Conservation (phyloP, 2,888 invertebrate genomes). For the Tenodera sinensis region DNA sequence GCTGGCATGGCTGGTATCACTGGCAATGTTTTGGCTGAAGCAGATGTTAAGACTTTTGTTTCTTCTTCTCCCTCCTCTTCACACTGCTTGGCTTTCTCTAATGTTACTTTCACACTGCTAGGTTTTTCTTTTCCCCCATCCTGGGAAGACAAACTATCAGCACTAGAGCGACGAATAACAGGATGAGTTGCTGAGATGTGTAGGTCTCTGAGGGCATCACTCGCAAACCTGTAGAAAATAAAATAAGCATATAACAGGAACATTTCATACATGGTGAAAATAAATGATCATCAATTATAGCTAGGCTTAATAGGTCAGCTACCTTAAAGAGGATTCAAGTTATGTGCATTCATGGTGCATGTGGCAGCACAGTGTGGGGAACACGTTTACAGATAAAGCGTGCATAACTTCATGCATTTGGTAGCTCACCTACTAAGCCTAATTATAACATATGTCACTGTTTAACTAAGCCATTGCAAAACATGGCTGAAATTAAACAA, state of each 20-base stretch:
- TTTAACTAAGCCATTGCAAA: too few species aligned
- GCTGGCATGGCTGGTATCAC: too few species aligned
- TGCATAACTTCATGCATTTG: too few species aligned
- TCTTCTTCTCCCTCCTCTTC: background rate
- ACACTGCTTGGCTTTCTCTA: background rate
- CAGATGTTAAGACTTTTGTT: background rate
- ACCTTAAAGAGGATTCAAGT: too few species aligned
- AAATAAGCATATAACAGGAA: background rate
- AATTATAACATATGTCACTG: too few species aligned
- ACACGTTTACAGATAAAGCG: too few species aligned
- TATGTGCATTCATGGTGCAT: too few species aligned
- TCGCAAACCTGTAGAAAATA: background rate
- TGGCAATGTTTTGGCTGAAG: background rate
- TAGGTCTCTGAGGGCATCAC: background rate
- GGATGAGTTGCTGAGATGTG: background rate
- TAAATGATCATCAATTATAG: too few species aligned
- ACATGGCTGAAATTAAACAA: too few species aligned
- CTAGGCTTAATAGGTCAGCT: too few species aligned
- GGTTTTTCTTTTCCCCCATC: background rate
- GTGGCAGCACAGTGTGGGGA: too few species aligned
- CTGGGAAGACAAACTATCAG: background rate
- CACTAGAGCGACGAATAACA: background rate
- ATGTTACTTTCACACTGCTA: background rate
- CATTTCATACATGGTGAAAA: background rate
- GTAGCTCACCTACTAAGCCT: too few species aligned